Evolutionary conservation across 2,888 invertebrate species (phyloP), one percentile per base, ranked within the genome.

Genomic region (Epistrophe eligans): DNA sequence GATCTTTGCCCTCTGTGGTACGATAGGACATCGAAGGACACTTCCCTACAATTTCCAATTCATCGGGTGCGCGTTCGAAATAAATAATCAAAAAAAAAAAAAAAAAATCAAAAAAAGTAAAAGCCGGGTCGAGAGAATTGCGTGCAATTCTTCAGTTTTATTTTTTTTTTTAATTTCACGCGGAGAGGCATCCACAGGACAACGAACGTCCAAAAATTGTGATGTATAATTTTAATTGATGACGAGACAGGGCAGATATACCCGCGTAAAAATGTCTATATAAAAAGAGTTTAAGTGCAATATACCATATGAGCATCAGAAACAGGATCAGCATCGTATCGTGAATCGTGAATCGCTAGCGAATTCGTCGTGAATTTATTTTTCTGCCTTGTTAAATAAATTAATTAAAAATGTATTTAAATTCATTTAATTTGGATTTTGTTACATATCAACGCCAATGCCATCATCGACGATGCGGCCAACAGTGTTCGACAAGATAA

Each of bases 331-430:
- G 15, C 17, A 50, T 19, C 17, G 10, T 17, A 24, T 24, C 24
- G 24, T 24, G 43, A 0, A 45, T 48, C 45, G n/a, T 45, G 13
- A 4, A n/a, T 43, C 15, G 43, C 15, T n/a, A 13, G 40, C 40
- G 40, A 55, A 55, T n/a, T 40, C 70, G 50, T 67, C 70, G 50
- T 67, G 55, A 55, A 32, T 66, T 24, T 24, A 1, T 24, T 24
- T 24, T 55, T 77, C 74, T 35, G 84, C 67, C 77, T 82, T 85
- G 85, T 87, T 87, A 83, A 87, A 87, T 83, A 83, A 87, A 83
- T 87, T 79, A 79, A 87, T 87, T 79, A 87, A 87, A 87, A 87
- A 87, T 87, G 83, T 79, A 87, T 87, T 83, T 83, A 83, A 87
- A 83, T 87, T 83, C 76, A 83, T 83, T 87, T 87, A 83, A 79